Evolutionary conservation across 2,888 invertebrate genomes (phyloP).

Genomic region (Parelbella ahira): DNA sequence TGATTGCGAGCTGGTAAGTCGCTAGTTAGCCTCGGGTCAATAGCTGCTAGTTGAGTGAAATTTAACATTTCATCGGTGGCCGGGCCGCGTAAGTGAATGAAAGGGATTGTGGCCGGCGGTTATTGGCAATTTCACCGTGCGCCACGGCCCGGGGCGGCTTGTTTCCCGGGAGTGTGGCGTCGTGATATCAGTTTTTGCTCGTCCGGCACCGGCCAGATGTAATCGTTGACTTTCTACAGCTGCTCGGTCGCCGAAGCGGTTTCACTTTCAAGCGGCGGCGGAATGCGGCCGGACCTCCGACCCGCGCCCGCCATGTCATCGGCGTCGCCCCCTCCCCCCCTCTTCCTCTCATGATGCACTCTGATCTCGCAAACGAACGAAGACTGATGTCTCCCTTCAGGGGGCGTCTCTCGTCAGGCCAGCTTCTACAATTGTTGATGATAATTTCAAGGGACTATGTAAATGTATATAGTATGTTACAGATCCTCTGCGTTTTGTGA

Average conservation of each 20-base stretch:
- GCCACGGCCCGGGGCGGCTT: slow-evolving; percentile 57
- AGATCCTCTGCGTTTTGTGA: no score
- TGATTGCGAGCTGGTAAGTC: slow-evolving; percentile 1
- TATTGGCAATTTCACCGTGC: slow-evolving; percentile 60
- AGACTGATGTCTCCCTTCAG: no score
- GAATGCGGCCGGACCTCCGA: slow-evolving; percentile 79
- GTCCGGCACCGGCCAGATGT: slow-evolving; percentile 39
- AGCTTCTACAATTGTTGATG: no score
- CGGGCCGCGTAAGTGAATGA: slow-evolving; percentile 49
- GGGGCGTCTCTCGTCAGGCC: no score
- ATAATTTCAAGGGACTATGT: no score
- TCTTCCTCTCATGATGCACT: slow-evolving; percentile 15
- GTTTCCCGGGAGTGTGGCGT: slow-evolving; percentile 65
- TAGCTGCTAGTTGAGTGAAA: slow-evolving; percentile 54
- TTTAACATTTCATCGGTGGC: slow-evolving; percentile 45
- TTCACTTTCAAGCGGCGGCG: slow-evolving; percentile 75
- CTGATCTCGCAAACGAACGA: slow-evolving; percentile 5
- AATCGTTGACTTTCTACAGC: slow-evolving; percentile 79
- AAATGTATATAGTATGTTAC: no score
- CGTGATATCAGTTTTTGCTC: slow-evolving; percentile 68
- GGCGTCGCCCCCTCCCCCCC: slow-evolving; percentile 37
- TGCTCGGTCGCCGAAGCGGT: slow-evolving; percentile 60
- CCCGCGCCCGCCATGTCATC: slow-evolving; percentile 49
- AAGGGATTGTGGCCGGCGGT: slow-evolving; percentile 48
- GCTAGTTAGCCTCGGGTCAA: slow-evolving; percentile 23